Percentiles rank a stretch among this genome's conserved stretches.
phyloP scores from a whole-genome alignment of 2,888 invertebrate genomes.

The Drymonia ruficornis region DNA sequence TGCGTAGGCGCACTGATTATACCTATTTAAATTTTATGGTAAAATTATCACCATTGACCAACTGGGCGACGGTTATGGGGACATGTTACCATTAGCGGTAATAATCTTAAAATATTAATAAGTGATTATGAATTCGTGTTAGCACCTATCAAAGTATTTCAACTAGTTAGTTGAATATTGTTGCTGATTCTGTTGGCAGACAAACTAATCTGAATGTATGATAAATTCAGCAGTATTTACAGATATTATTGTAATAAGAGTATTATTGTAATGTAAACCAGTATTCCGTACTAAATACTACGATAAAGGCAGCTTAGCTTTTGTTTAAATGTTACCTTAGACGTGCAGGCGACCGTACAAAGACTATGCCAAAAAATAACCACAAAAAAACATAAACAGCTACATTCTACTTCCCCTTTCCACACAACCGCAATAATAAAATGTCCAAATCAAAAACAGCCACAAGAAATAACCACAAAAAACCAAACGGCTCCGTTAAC shows the following conservation, averaged over 20 bases:
- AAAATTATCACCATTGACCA: not conserved
- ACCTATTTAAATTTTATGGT: slow-evolving; percentile 5
- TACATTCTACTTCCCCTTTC: not conserved
- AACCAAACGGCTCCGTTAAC: not conserved
- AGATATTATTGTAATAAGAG: too few relatives aligned
- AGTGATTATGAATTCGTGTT: not conserved
- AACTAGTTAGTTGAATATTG: too few relatives aligned
- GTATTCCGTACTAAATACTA: too few relatives aligned
- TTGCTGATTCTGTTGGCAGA: too few relatives aligned
- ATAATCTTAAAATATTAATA: not conserved
- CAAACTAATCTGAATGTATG: too few relatives aligned
- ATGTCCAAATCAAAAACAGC: not conserved
- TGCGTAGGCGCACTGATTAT: slow-evolving; percentile 7
- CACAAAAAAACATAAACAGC: not conserved
- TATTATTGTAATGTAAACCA: too few relatives aligned
- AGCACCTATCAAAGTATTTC: too few relatives aligned
- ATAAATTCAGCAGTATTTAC: too few relatives aligned
- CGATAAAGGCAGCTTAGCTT: too few relatives aligned
- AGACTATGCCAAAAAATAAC: not conserved
- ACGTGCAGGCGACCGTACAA: too few relatives aligned
- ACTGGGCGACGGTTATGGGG: not conserved
- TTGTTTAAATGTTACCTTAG: too few relatives aligned
- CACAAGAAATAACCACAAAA: not conserved
- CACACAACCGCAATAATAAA: not conserved
- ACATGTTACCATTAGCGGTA: not conserved